Conservation (phyloP, 2,888 invertebrate species). For the Belgica antarctica region DNA sequence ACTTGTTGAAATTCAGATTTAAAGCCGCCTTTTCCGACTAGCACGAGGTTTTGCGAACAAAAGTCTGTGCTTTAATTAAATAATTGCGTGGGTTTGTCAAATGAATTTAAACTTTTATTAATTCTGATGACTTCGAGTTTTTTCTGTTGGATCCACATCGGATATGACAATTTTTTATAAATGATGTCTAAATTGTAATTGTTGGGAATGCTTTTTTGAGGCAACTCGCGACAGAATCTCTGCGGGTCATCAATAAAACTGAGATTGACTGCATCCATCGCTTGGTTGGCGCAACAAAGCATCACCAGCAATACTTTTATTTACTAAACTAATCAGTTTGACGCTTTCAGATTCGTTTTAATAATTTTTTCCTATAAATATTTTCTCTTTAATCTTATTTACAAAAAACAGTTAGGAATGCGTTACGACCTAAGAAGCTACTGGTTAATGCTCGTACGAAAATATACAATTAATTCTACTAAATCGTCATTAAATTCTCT, state of each 20-base stretch:
- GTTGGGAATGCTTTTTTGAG: neutral
- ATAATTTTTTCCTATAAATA: slow-evolving; percentile 6
- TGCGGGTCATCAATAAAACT: slow-evolving; percentile 5
- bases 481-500: no score
- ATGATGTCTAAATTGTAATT: slow-evolving; percentile 15
- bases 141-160: neutral
- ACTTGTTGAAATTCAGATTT: no score
- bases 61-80: neutral
- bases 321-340: no score
- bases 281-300: neutral
- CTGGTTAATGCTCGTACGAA: no score
- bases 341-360: neutral
- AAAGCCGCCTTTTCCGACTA: no score
- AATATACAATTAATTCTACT: no score
- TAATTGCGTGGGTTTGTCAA: slow-evolving; percentile 6
- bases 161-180: slow-evolving; percentile 16
- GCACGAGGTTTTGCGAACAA: no score
- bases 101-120: slow-evolving; percentile 16
- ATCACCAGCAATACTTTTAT: neutral
- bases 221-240: neutral
- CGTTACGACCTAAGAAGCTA: no score
- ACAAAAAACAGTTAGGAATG: slow-evolving; percentile 5
- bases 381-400: slow-evolving; percentile 8
- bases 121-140: neutral
- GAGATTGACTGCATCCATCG: neutral